Conservation (phyloP, 2,888 invertebrate genomes). For the Machimus atricapillus region DNA sequence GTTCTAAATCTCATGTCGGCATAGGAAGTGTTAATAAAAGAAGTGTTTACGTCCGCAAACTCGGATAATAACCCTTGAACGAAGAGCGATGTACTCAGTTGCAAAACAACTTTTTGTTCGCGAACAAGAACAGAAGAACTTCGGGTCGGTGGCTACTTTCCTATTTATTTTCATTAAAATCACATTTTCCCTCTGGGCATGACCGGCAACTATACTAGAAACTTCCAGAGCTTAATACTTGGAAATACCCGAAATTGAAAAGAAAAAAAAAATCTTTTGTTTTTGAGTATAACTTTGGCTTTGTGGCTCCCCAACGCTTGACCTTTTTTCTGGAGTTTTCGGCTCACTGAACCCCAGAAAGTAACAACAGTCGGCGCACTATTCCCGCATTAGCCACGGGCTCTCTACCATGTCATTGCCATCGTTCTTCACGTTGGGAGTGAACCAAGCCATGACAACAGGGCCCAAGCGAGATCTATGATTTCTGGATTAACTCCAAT, state of each 20-base stretch:
- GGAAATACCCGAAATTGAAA: not conserved
- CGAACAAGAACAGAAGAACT: not conserved
- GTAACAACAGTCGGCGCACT: not conserved
- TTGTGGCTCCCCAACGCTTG: not conserved
- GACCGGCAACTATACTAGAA: not conserved
- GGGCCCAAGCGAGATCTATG: not conserved
- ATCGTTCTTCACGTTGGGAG: not conserved
- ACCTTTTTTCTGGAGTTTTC: not conserved
- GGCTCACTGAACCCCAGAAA: conserved; percentile 15
- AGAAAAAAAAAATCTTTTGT: not conserved
- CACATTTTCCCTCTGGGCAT: not conserved
- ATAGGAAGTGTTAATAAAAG: not conserved
- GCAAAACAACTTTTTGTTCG: not conserved
- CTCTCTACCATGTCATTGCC: conserved; percentile 1
- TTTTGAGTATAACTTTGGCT: not conserved
- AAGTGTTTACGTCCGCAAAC: not conserved
- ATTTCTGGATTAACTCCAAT: not conserved
- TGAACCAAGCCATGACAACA: not conserved
- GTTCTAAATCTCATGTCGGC: not conserved
- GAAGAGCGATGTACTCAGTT: not conserved
- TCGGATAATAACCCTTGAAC: conserved; percentile 9
- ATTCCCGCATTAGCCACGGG: not conserved
- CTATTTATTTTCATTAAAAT: conserved; percentile 5
- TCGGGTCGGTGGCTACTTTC: not conserved
- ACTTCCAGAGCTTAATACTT: not conserved